phyloP scores from a whole-genome alignment of 1,140 invertebrate genomes.

The Polyergus mexicanus region DNA sequence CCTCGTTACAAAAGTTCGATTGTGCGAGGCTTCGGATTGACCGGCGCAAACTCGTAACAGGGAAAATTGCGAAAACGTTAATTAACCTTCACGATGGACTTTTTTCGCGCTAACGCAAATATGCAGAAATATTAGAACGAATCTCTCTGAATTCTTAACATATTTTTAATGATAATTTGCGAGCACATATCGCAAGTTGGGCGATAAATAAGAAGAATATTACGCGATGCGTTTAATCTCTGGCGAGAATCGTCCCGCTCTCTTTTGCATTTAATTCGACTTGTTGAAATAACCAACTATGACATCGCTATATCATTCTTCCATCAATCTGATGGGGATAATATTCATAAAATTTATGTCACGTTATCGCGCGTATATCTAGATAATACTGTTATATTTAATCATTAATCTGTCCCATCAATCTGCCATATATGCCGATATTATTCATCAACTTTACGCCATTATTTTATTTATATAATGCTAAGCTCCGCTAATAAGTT shows the following conservation, averaged over 20 bases:
- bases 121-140: slow-evolving; percentile 9
- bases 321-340: slow-evolving; percentile 46
- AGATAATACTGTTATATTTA: slow-evolving; percentile 33
- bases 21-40: slow-evolving; percentile 47
- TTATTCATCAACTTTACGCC: slow-evolving; percentile 31
- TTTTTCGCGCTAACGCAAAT: slow-evolving; percentile 40
- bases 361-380: slow-evolving; percentile 27
- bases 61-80: slow-evolving; percentile 47
- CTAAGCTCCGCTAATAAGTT: slow-evolving; percentile 9
- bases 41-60: slow-evolving; percentile 32
- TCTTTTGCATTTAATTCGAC: slow-evolving; percentile 56
- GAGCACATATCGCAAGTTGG: slow-evolving; percentile 34
- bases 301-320: slow-evolving; percentile 7
- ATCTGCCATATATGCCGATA: slow-evolving; percentile 15
- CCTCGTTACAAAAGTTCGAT: slow-evolving; percentile 57
- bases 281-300: slow-evolving; percentile 61
- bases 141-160: slow-evolving; percentile 41
- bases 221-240: slow-evolving; percentile 62
- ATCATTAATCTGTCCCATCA: slow-evolving; percentile 36
- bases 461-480: neutral
- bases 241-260: slow-evolving; percentile 32
- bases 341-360: slow-evolving; percentile 59
- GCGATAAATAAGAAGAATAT: slow-evolving; percentile 27
- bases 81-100: slow-evolving; percentile 51
- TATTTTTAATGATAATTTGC: slow-evolving; percentile 57